Percentiles rank a stretch among this genome's conserved stretches.
phyloP scores from a whole-genome alignment of 2,113 vertebrate species.

The Microcebus jonahi region DNA sequence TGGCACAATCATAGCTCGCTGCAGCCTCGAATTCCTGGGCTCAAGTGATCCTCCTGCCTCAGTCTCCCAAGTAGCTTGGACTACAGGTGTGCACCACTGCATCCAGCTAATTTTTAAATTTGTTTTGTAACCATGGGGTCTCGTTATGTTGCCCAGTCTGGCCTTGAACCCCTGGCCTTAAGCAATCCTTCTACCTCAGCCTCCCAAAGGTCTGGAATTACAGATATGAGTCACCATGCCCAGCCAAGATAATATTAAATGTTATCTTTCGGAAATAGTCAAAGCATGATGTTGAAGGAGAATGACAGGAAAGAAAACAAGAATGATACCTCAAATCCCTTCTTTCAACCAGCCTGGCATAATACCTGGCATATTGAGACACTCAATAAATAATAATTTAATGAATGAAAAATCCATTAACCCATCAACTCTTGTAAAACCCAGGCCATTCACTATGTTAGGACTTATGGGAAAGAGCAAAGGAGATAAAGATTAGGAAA shows the following conservation, averaged over 20 bases:
- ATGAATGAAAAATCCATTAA: neutral
- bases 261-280: neutral
- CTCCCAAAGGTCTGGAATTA: no score
- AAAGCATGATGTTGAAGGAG: neutral
- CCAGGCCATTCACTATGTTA: neutral
- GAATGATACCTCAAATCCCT: neutral
- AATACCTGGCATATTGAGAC: neutral
- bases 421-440: neutral
- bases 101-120: no score
- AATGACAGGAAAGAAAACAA: neutral
- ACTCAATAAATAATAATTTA: neutral
- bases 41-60: no score
- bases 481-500: neutral
- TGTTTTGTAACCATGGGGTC: no score
- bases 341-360: neutral
- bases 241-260: neutral
- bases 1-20: no score
- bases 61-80: no score
- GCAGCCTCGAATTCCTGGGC: no score
- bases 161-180: no score
- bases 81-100: no score
- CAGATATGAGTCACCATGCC: no score
- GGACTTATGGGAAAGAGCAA: neutral
- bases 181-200: no score
- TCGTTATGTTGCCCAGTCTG: no score